Percentiles rank a stretch among this genome's conserved stretches.
Evolutionary conservation across 1,140 invertebrate species (phyloP).

Genomic region (Plutomurus gul): DNA sequence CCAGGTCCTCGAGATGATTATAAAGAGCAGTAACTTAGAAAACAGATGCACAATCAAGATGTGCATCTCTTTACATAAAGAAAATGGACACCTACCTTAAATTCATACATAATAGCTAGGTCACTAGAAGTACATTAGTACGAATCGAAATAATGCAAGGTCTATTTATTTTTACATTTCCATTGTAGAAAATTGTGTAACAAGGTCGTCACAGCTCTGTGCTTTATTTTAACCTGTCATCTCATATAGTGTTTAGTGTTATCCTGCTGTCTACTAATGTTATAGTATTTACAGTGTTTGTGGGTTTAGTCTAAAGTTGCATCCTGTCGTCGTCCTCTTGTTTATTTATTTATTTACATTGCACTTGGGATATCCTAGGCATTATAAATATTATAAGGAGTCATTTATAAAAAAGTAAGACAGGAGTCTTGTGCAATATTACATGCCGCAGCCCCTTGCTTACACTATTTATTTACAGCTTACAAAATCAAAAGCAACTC

Average conservation of each 20-base stretch:
- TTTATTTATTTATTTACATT: background rate
- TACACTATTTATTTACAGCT: no score
- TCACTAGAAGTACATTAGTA: background rate
- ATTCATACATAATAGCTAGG: background rate
- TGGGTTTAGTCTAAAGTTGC: background rate
- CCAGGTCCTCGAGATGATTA: constrained; percentile 21
- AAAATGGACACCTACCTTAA: no score
- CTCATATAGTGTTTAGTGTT: background rate
- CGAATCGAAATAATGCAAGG: constrained; percentile 17
- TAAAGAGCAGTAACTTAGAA: background rate
- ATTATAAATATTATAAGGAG: no score
- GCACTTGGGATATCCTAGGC: no score
- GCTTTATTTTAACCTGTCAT: no score
- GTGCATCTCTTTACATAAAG: background rate
- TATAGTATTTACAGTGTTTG: background rate
- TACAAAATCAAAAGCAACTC: no score
- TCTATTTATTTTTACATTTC: background rate
- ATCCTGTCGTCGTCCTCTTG: background rate
- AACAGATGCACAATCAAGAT: background rate
- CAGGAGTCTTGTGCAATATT: no score
- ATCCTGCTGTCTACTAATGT: background rate
- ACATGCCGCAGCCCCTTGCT: no score
- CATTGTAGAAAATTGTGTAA: background rate
- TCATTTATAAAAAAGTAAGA: no score
- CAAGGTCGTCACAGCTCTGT: background rate